These are phyloP conservation scores for Artibeus jamaicensis DNA, from an alignment of 2,797 vertebrate species.

Conservation along the genomic window DNA sequence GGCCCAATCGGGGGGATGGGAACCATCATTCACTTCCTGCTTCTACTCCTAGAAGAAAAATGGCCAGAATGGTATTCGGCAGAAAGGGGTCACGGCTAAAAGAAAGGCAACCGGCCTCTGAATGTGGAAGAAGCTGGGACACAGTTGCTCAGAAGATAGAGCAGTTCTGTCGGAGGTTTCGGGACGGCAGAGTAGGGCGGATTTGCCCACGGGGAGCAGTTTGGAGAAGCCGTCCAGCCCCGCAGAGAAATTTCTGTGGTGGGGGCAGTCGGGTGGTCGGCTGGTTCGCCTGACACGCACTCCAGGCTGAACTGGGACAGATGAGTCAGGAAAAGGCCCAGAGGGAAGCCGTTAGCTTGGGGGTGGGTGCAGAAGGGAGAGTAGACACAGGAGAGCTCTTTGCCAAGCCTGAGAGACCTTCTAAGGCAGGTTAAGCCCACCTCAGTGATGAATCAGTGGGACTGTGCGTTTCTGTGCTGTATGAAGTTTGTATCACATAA, in stretches of 20 bases:
- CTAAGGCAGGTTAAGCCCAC: not conserved
- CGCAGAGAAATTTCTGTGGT: not conserved
- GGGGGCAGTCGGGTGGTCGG: not conserved
- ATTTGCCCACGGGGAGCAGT: not conserved
- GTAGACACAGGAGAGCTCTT: not conserved
- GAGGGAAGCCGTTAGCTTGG: not conserved
- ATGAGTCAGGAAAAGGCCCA: not conserved
- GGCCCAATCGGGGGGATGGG: not conserved
- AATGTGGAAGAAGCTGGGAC: not conserved
- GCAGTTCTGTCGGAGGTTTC: fast-evolving
- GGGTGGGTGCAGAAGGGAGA: not conserved
- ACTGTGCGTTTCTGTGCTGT: not conserved
- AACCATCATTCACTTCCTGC: not conserved
- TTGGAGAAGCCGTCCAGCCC: not conserved
- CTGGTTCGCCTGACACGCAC: not conserved
- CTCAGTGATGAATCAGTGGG: not conserved
- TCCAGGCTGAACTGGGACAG: not conserved
- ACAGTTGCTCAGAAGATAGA: not conserved
- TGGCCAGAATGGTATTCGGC: not conserved
- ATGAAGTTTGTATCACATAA: not conserved
- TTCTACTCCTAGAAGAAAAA: conserved; percentile 15
- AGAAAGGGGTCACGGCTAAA: not conserved
- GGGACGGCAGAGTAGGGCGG: not conserved
- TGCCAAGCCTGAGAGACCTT: not conserved
- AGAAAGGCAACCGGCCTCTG: not conserved